Evolutionary conservation across 1,140 invertebrate genomes (phyloP).

Genomic region (Druon quercuslanigerum): DNA sequence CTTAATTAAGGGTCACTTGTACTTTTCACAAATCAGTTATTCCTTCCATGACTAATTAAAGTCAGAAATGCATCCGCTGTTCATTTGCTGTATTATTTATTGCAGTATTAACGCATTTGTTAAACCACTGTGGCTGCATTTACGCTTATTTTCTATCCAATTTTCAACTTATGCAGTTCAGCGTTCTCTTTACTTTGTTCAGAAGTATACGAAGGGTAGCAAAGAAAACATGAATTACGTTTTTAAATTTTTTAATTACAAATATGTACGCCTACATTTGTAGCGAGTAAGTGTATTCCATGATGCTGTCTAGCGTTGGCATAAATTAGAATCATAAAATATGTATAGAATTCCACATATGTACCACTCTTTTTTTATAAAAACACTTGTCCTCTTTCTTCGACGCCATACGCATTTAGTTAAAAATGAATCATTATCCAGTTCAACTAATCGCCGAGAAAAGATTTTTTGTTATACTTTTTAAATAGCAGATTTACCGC

Average conservation of each 20-base stretch:
- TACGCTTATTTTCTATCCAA: too few species aligned
- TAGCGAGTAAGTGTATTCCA: conserved; percentile 12
- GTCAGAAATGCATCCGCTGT: not conserved
- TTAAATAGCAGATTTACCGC: not conserved
- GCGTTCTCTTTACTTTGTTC: not conserved
- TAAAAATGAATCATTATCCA: not conserved
- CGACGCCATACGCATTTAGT: not conserved
- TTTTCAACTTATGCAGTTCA: too few species aligned
- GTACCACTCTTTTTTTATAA: conserved; percentile 1
- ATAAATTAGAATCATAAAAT: conserved; percentile 15
- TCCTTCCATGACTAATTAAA: conserved; percentile 6
- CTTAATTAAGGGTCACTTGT: conserved; percentile 32
- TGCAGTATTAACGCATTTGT: conserved; percentile 9
- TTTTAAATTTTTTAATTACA: conserved; percentile 27
- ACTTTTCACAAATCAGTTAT: conserved; percentile 6
- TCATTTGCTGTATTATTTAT: not conserved
- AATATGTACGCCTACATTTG: conserved; percentile 28
- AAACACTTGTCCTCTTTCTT: conserved; percentile 2
- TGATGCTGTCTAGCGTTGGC: conserved; percentile 26
- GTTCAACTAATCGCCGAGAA: not conserved
- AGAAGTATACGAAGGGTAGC: not conserved
- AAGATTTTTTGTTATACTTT: not conserved
- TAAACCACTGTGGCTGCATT: not conserved
- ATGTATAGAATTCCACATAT: not conserved
- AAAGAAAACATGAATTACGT: not conserved